These are phyloP conservation scores for Campoplex capitator DNA, from an alignment of 2,888 invertebrate species.

Conservation along the genomic window DNA sequence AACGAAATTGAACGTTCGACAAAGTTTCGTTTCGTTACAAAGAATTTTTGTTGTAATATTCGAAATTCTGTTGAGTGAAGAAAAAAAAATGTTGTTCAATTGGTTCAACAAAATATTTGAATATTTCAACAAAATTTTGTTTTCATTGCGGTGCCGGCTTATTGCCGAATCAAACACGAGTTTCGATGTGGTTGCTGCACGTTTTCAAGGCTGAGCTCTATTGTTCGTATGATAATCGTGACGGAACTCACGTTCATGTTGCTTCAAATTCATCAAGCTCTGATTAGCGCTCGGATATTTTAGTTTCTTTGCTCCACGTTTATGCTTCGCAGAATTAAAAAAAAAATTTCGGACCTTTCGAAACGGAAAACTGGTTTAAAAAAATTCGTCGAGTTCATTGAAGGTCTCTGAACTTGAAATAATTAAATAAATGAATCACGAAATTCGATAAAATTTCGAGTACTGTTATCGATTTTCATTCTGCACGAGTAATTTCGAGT, in stretches of 20 bases:
- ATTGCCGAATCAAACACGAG: conserved; percentile 31
- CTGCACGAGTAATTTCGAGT: background rate
- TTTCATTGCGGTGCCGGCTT: background rate
- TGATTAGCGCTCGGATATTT: background rate
- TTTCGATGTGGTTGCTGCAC: conserved; percentile 22
- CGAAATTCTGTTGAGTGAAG: too few species aligned
- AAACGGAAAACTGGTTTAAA: background rate
- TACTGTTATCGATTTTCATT: background rate
- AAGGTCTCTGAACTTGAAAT: background rate
- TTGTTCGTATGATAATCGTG: conserved; percentile 56
- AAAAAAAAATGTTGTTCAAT: too few species aligned
- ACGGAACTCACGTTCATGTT: background rate
- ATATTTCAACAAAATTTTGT: too few species aligned
- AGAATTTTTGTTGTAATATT: too few species aligned
- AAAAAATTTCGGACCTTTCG: background rate
- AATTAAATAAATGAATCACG: background rate
- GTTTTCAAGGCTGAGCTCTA: conserved; percentile 54
- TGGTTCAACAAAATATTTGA: too few species aligned
- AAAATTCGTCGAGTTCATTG: background rate
- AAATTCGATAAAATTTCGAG: background rate
- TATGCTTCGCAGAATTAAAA: background rate
- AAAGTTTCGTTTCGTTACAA: too few species aligned
- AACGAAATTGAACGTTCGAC: too few species aligned
- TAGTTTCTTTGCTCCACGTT: background rate
- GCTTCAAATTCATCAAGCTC: conserved; percentile 35